Evolutionary conservation across 2,888 invertebrate genomes (phyloP), one percentile per base, ranked within the genome.

Genomic region (Diarsia rubi): DNA sequence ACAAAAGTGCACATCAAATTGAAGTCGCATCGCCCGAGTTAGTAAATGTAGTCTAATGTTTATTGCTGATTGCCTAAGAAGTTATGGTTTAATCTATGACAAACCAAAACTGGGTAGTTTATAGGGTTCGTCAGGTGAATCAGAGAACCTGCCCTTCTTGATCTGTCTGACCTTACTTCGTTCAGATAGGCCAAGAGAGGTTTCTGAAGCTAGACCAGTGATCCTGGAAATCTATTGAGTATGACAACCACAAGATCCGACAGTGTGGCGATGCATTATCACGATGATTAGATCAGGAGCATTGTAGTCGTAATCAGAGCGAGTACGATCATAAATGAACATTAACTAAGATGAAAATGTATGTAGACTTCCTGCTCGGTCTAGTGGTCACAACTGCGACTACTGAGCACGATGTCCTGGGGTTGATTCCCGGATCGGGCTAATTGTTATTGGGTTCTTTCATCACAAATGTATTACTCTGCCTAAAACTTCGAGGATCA

Each of bases 41-140:
- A 31, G 31, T 59, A 21, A 31, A 31, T 45, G 1, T 3, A 44
- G 3, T 27, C 27, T 47, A 64, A 57, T 47, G 16, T 31, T 3
- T 31, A n/a, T 31, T 59, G 21, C 21, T 21, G 24, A 77, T 49
- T 47, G 19, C 76, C n/a, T 27, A 37, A 57, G n/a, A 63, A 54
- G 21, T 54, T 31, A 21, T n/a, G 45, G 9, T 37, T 54, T 2
- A 47, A 4, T 60, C 3, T 44, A 31, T 5, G 12, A n/a, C 9
- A 31, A 70, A 27, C n/a, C 1, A 11, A n/a, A 64, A 27, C 1
- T 19, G 31, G 27, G 19, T 65, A 31, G 16, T 65, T 69, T 44
- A 3, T 27, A 44, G 12, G 44, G n/a, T 37, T 5, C 19, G 27
- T 31, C 31, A 37, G 21, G 59, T 60, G 31, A 37, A 59, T 31